These are phyloP conservation scores for Hypsibius dujardini DNA, from an alignment of 1,140 invertebrate species.

Conservation along the genomic window DNA sequence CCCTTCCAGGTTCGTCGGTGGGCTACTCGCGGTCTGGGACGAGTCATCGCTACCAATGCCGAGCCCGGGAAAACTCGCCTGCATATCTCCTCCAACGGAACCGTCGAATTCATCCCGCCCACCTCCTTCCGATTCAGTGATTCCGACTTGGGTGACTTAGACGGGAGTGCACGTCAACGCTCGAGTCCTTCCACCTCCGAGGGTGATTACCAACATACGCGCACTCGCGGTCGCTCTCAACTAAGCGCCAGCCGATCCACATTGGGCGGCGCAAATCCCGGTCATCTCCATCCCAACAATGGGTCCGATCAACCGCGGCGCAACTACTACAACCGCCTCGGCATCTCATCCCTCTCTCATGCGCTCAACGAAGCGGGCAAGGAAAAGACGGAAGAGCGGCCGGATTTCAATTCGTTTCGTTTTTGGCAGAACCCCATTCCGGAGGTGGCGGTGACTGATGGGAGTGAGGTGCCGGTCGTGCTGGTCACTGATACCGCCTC, in stretches of 20 bases:
- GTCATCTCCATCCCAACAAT: not conserved
- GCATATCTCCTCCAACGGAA: not conserved
- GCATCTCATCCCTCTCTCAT: not conserved
- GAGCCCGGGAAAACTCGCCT: constrained; percentile 6
- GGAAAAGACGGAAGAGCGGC: not conserved
- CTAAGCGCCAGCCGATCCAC: no score
- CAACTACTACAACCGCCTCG: constrained; percentile 15
- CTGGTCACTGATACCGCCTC: not conserved
- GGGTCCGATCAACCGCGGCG: not conserved
- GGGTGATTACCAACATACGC: no score
- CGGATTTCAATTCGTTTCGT: not conserved
- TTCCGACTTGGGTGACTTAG: no score
- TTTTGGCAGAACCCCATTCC: constrained; percentile 6
- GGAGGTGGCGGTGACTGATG: not conserved
- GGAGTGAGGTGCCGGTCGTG: not conserved
- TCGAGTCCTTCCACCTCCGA: no score
- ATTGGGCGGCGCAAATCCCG: no score
- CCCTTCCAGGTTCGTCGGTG: constrained; percentile 7
- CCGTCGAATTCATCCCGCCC: constrained; percentile 9
- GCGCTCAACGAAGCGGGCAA: constrained; percentile 2
- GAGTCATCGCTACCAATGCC: not conserved
- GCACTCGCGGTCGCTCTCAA: no score
- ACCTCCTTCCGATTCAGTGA: not conserved
- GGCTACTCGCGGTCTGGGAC: constrained; percentile 1
- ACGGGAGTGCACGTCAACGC: no score